Conservation (phyloP, 2,113 vertebrate genomes). For the Syrrhaptes paradoxus region DNA sequence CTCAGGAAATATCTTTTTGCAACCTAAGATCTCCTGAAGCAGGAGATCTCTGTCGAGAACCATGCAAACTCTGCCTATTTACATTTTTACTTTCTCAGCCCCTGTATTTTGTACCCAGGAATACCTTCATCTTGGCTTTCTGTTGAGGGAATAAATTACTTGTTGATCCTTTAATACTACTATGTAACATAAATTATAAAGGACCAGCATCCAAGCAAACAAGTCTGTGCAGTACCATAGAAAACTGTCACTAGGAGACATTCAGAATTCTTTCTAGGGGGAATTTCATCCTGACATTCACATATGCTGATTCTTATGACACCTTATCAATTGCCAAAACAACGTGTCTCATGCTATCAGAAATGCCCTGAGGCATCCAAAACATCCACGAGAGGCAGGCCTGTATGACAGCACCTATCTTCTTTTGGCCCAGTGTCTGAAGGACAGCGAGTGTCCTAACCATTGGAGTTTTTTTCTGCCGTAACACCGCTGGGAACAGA, state of each 20-base stretch:
- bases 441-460: not conserved
- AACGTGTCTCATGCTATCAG: accelerated
- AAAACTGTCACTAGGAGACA: not conserved
- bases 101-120: not conserved
- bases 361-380: not conserved
- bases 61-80: not conserved
- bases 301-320: not conserved
- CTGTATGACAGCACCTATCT: not conserved
- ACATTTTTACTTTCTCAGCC: not conserved
- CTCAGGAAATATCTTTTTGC: not conserved
- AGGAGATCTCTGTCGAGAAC: not conserved
- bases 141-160: not conserved
- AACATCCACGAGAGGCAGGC: not conserved
- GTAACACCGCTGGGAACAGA: not conserved
- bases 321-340: not conserved
- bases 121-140: not conserved
- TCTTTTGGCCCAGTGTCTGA: not conserved
- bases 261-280: not conserved
- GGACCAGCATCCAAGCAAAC: not conserved
- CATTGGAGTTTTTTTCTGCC: not conserved
- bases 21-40: not conserved
- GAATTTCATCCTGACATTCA: not conserved
- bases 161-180: not conserved
- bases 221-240: not conserved
- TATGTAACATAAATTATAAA: not conserved